These are phyloP conservation scores for Tragelaphus scriptus DNA, from an alignment of 2,113 vertebrate genomes.

Conservation along the genomic window DNA sequence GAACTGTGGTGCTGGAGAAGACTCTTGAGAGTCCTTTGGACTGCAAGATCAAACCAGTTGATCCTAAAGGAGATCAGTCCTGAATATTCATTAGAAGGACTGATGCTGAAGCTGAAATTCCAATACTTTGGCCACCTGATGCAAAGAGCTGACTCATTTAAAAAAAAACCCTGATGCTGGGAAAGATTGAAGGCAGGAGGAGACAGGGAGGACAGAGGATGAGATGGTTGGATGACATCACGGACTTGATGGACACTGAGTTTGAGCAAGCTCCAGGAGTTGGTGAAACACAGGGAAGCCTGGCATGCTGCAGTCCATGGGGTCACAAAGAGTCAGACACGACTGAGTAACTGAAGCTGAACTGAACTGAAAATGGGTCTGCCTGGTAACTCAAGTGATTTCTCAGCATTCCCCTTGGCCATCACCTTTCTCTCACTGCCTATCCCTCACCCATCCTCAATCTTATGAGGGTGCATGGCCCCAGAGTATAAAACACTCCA, in stretches of 20 bases:
- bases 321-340: background rate
- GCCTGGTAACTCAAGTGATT: background rate
- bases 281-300: background rate
- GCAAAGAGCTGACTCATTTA: background rate
- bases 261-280: background rate
- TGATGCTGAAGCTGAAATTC: background rate
- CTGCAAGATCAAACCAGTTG: fast-evolving
- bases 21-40: background rate
- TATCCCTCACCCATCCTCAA: background rate
- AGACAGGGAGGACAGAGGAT: background rate
- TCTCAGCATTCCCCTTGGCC: background rate
- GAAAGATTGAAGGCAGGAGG: background rate
- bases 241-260: background rate
- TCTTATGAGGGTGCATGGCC: background rate
- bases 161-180: background rate
- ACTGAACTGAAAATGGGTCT: background rate
- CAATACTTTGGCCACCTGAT: background rate
- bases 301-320: background rate
- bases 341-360: background rate
- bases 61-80: background rate
- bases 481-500: background rate
- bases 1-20: background rate
- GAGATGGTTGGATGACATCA: background rate
- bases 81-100: background rate
- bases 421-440: background rate